These are phyloP conservation scores for Ostrea denselamellosa DNA, from an alignment of 1,140 invertebrate species.

Conservation along the genomic window DNA sequence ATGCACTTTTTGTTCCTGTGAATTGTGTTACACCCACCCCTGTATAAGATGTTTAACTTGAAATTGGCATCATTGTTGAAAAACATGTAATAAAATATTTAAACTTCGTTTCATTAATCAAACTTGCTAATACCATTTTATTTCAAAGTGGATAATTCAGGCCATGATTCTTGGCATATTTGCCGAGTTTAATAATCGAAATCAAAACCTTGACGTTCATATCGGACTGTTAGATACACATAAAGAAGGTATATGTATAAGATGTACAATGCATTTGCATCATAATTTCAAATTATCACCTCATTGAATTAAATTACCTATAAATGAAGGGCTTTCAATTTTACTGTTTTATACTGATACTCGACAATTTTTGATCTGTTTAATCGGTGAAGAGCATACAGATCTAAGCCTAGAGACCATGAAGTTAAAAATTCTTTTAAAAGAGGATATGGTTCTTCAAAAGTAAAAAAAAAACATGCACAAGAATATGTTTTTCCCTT, in stretches of 20 bases:
- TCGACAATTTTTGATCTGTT: not conserved
- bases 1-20: conserved; percentile 3
- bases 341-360: not conserved
- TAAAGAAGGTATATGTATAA: too few species aligned
- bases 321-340: not conserved
- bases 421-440: not conserved
- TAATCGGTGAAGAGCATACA: not conserved
- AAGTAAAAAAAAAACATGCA: not conserved
- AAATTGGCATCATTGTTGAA: conserved; percentile 21
- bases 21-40: not conserved
- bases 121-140: conserved; percentile 1
- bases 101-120: conserved; percentile 17
- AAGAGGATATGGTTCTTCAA: not conserved
- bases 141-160: not conserved
- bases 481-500: not conserved
- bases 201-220: not conserved
- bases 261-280: too few species aligned
- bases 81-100: conserved; percentile 33
- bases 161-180: not conserved
- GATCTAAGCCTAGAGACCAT: not conserved
- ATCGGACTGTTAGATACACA: not conserved
- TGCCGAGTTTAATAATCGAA: not conserved
- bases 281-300: not conserved
- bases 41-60: conserved; percentile 15
- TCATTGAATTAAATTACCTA: not conserved